A percentile compares a stretch with the other conserved stretches of the same genome.
These are phyloP conservation scores for Pseudocheirus occidentalis DNA, from an alignment of 2,797 vertebrate species.

Conservation along the genomic window DNA sequence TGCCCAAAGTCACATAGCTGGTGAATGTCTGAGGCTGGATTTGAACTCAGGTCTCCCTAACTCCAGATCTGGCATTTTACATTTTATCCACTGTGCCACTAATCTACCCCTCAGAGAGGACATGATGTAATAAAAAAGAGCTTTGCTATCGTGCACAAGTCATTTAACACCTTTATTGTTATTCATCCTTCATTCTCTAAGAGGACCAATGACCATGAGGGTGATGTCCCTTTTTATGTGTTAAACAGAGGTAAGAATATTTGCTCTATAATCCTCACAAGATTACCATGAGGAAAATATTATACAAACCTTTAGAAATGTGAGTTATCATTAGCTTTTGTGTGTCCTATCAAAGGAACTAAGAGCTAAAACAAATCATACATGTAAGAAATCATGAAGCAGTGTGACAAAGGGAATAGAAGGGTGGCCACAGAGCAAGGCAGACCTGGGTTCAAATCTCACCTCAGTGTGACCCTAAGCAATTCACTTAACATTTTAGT, in stretches of 20 bases:
- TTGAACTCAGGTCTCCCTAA: not conserved
- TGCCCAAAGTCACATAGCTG: not conserved
- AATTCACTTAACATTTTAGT: not conserved
- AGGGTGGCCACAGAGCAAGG: not conserved
- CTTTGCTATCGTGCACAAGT: not conserved
- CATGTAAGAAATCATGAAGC: not conserved
- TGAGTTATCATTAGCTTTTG: not conserved
- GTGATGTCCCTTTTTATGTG: not conserved
- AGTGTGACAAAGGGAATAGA: not conserved
- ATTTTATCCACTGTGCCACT: not conserved
- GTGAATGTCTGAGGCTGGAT: not conserved
- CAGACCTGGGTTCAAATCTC: not conserved
- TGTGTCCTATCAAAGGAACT: not conserved
- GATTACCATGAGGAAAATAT: not conserved
- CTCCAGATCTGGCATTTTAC: not conserved
- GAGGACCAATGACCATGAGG: not conserved
- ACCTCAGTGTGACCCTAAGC: not conserved
- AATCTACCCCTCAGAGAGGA: not conserved
- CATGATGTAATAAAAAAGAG: not conserved
- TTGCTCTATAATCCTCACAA: not conserved
- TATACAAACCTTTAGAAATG: not conserved
- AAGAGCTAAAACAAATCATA: not conserved
- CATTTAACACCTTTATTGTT: not conserved
- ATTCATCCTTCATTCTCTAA: not conserved
- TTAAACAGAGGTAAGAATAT: not conserved